Evolutionary conservation across 2,888 invertebrate species (phyloP).

Genomic region (Drosophila tripunctata): DNA sequence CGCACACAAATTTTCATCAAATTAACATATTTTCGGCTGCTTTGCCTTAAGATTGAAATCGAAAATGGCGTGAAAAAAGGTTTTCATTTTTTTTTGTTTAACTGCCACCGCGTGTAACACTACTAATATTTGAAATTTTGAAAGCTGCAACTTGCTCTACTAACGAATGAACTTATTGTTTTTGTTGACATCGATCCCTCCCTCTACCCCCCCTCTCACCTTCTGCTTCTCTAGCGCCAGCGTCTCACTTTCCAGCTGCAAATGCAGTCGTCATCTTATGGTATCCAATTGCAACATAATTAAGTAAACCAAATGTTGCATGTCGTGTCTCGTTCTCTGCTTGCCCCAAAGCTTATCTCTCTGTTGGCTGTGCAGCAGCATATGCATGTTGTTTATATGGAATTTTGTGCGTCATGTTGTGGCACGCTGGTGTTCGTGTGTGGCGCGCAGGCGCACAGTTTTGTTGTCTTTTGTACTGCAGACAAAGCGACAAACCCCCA

Average conservation of each 20-base stretch:
- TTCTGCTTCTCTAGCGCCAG: constrained; percentile 19
- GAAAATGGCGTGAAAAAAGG: constrained; percentile 49
- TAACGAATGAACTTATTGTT: constrained; percentile 45
- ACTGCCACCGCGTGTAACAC: background rate
- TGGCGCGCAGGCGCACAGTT: constrained; percentile 63
- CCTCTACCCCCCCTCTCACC: background rate
- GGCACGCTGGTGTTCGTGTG: constrained; percentile 49
- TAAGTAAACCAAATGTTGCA: constrained; percentile 69
- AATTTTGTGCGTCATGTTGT: constrained; percentile 75
- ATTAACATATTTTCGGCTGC: constrained; percentile 73
- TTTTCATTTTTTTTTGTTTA: constrained; percentile 3
- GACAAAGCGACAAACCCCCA: constrained; percentile 61
- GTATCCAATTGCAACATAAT: constrained; percentile 79
- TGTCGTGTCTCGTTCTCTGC: constrained; percentile 47
- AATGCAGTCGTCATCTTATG: constrained; percentile 38
- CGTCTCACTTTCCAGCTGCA: constrained; percentile 11
- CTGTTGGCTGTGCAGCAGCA: constrained; percentile 16
- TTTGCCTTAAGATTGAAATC: constrained; percentile 34
- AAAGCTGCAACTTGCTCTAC: constrained; percentile 17
- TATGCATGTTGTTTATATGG: constrained; percentile 44
- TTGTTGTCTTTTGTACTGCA: constrained; percentile 74
- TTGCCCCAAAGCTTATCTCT: background rate
- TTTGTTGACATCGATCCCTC: background rate
- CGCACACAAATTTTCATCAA: constrained; percentile 74
- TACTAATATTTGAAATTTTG: constrained; percentile 13